Base-by-base conservation (phyloP, 2,888 invertebrate species). In the Eulithis testata region DNA sequence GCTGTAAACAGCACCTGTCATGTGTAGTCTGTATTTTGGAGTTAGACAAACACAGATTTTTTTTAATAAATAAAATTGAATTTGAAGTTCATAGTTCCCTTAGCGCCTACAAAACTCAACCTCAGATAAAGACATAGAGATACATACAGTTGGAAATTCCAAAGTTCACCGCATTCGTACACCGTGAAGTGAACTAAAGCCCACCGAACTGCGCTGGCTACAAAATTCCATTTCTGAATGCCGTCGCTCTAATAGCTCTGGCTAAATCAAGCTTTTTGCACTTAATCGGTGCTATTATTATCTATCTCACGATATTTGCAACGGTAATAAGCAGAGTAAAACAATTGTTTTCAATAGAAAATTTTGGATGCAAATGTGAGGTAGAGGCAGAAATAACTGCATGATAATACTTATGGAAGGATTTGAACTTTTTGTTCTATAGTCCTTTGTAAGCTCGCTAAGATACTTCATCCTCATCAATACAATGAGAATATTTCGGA, bases 401-500 rank as follows among this genome's bases (percentile, higher is more conserved):
- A 40, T 8, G 40, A 47, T 7, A 47, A 47, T 14, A 47, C 43
- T 58, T 58, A 53, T 58, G 40, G 49, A 58, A 53, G 47, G 63
- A 43, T 63, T 52, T 47, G 31, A 63, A 21, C 53, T 31, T 63
- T 58, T 63, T 57, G 47, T 49, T 21, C 40, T 21, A 31, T 27
- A 58, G 37, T 44, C 52, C 49, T 58, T 37, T 53, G 45, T 63
- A 40, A 58, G 63, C 63, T 51, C 12, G 45, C 53, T 58, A 58
- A 63, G 57, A 37, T 58, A 53, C 45, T 63, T 63, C 58, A 63
- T 58, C 63, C 63, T 53, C 47, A 63, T 47, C 53, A 63, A 59
- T 59, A 51, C 21, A 57, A 47, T 49, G 58, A 50, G 40, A 56
- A 47, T 36, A 43, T 50, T 59, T 43, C 11, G 43, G 40, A 51